These are phyloP conservation scores for Scaptomyza hsui DNA, from an alignment of 1,140 invertebrate genomes.

Conservation along the genomic window DNA sequence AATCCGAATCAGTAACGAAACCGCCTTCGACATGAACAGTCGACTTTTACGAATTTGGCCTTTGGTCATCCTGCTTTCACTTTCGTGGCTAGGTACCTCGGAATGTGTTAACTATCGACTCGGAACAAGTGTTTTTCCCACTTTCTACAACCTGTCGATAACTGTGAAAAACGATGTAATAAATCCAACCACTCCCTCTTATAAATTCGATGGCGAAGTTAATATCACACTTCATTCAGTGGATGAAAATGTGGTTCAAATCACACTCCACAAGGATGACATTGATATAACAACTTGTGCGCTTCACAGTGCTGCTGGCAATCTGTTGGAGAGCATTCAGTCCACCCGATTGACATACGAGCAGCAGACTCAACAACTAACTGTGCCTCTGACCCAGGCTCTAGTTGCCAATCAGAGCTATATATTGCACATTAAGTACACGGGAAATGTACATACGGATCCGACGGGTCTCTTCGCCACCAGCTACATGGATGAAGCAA, in stretches of 20 bases:
- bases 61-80: not conserved
- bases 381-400: constrained; percentile 12
- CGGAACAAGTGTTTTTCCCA: constrained; percentile 80
- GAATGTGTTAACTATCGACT: constrained; percentile 42
- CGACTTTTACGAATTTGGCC: not conserved
- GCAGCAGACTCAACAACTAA: constrained; percentile 37
- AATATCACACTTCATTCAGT: constrained; percentile 84
- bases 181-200: constrained; percentile 79
- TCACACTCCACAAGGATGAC: constrained; percentile 87
- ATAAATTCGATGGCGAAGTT: constrained; percentile 86
- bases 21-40: constrained; percentile 21
- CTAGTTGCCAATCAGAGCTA: constrained; percentile 25
- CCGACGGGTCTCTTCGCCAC: constrained; percentile 86
- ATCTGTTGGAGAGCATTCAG: constrained; percentile 7
- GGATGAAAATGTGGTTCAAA: constrained; percentile 58
- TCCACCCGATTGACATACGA: constrained; percentile 7
- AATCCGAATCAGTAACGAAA: not conserved
- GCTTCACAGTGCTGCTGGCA: constrained; percentile 25
- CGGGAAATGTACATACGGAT: constrained; percentile 80
- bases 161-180: constrained; percentile 84
- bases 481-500: constrained; percentile 83
- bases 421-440: constrained; percentile 73
- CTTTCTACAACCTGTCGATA: constrained; percentile 87
- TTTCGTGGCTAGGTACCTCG: constrained; percentile 1
- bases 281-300: constrained; percentile 11